Conservation (phyloP, 2,888 invertebrate genomes). For the Drosophila pseudotakahashii region DNA sequence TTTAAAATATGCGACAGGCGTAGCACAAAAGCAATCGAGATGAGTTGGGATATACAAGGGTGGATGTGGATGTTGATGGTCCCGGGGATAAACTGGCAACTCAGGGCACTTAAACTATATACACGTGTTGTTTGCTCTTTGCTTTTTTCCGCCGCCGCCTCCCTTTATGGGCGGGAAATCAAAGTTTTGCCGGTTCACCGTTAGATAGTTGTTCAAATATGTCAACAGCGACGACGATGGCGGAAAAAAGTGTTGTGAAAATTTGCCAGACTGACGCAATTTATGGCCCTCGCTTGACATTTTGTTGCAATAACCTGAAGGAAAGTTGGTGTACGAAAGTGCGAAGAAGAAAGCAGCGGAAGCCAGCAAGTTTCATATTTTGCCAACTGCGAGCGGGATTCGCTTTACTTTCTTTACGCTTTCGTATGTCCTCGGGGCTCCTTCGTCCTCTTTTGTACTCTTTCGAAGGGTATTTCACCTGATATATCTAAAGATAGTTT, state of each 20-base stretch:
- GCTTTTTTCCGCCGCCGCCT: constrained; percentile 7
- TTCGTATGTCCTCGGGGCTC: not conserved
- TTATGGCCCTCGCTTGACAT: constrained; percentile 73
- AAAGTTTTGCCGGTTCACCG: constrained; percentile 69
- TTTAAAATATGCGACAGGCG: constrained; percentile 78
- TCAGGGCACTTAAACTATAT: constrained; percentile 63
- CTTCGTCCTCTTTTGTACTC: not conserved
- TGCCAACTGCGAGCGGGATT: constrained; percentile 44
- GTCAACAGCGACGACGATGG: constrained; percentile 64
- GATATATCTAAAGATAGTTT: too few relatives aligned
- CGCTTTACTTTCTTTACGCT: constrained; percentile 16
- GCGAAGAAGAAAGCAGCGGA: constrained; percentile 37
- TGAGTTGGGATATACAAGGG: constrained; percentile 35
- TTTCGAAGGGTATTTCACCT: not conserved
- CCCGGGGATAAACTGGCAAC: constrained; percentile 54
- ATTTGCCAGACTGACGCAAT: constrained; percentile 74
- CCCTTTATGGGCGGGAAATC: constrained; percentile 54
- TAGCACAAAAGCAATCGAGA: constrained; percentile 69
- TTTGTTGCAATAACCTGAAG: constrained; percentile 73
- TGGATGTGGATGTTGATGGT: constrained; percentile 5
- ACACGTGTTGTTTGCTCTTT: constrained; percentile 57
- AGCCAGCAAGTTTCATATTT: constrained; percentile 49
- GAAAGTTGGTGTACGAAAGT: constrained; percentile 14
- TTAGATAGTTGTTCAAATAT: constrained; percentile 69
- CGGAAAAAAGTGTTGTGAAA: constrained; percentile 48